Conservation (phyloP, 2,797 vertebrate genomes). For the Enteromius afrohamiltoni region DNA sequence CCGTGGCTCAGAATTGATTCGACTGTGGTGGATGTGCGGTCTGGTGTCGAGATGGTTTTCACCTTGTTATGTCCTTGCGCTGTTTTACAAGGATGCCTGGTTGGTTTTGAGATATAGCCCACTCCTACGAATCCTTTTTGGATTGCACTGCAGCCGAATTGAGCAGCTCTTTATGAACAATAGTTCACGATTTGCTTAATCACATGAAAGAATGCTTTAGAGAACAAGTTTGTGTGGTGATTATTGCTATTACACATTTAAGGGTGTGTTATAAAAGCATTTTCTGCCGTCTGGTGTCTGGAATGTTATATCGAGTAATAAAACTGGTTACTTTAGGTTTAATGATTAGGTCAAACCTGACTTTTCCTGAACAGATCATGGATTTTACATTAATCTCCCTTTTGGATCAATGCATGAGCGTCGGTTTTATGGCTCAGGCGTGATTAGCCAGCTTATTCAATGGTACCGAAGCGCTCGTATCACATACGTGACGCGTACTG, state of each 20-base stretch:
- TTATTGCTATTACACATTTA: background rate
- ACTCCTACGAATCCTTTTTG: background rate
- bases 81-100: conserved; percentile 9
- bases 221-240: background rate
- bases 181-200: background rate
- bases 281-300: background rate
- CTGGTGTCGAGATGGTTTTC: conserved; percentile 47
- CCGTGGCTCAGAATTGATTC: conserved; percentile 50
- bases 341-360: background rate
- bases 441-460: conserved; percentile 26
- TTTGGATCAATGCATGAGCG: background rate
- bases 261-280: conserved; percentile 28
- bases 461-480: background rate
- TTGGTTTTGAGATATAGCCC: background rate
- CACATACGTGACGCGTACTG: conserved; percentile 2
- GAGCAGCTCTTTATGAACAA: background rate
- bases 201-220: background rate
- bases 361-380: background rate
- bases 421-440: background rate
- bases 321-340: background rate
- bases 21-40: conserved; percentile 35
- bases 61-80: conserved; percentile 54
- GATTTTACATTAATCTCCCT: background rate
- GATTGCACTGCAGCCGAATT: background rate
- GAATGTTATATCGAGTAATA: conserved; percentile 12